Conservation (phyloP, 2,797 vertebrate species). For the Meda fulgida region DNA sequence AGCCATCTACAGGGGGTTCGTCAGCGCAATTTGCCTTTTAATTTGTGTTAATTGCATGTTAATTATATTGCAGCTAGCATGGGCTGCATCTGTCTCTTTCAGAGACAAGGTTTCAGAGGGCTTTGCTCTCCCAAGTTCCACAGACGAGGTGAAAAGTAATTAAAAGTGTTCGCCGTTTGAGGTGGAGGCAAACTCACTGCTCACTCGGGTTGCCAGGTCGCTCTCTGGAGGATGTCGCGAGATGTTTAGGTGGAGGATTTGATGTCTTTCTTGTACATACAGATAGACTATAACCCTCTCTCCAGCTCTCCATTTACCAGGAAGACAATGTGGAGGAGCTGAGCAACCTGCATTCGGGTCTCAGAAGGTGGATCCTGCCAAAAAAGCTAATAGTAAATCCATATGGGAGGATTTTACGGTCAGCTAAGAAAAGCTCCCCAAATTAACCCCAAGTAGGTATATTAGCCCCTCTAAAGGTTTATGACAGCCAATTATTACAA, state of each 20-base stretch:
- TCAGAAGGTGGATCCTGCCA: constrained; percentile 40
- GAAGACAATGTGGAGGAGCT: constrained; percentile 6
- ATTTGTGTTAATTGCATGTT: constrained; percentile 74
- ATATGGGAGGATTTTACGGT: constrained; percentile 52
- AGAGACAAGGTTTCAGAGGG: constrained; percentile 60
- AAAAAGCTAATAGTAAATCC: constrained; percentile 49
- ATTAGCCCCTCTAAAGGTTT: constrained; percentile 64
- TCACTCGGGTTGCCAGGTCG: constrained; percentile 36
- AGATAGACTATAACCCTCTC: constrained; percentile 3
- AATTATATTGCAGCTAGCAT: constrained; percentile 69
- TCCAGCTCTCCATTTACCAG: constrained; percentile 24
- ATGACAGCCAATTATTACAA: constrained; percentile 62
- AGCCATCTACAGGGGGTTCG: constrained; percentile 65
- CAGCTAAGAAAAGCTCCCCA: constrained; percentile 59
- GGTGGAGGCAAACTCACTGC: constrained; percentile 5
- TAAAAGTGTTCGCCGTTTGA: constrained; percentile 59
- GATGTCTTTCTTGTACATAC: constrained; percentile 21
- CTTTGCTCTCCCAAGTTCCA: constrained; percentile 52
- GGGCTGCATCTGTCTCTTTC: constrained; percentile 65
- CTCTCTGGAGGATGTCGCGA: constrained; percentile 23
- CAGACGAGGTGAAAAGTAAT: constrained; percentile 62
- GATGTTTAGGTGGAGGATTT: constrained; percentile 38
- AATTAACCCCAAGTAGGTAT: constrained; percentile 62
- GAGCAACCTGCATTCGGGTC: constrained; percentile 10
- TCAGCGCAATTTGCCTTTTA: constrained; percentile 68